A percentile compares a stretch with the other conserved stretches of the same genome.
phyloP scores from a whole-genome alignment of 1,140 invertebrate genomes.

The Subanguina moxae region DNA sequence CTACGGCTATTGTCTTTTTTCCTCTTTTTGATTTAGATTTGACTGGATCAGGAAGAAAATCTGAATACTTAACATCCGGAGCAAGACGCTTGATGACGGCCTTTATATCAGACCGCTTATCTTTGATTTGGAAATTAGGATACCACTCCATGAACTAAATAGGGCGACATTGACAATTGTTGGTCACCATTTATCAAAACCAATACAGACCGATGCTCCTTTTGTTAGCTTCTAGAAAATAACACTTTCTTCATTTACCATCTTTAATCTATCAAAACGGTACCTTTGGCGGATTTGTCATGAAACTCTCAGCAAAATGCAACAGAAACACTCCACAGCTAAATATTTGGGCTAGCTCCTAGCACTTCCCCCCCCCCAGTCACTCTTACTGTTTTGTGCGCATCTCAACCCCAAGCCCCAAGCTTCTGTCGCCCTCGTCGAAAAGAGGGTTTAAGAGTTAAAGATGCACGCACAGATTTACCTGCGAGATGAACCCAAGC shows the following conservation, averaged over 20 bases:
- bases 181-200: constrained; percentile 4
- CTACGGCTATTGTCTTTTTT: no score
- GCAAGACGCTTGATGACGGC: constrained; percentile 23
- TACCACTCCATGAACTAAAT: constrained; percentile 23
- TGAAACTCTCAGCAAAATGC: constrained; percentile 92
- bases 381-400: no score
- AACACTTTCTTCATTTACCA: no score
- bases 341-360: no score
- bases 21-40: constrained; percentile 12
- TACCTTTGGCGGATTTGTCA: constrained; percentile 60
- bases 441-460: no score
- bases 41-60: constrained; percentile 16
- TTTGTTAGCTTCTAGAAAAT: neutral
- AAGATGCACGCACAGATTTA: no score
- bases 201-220: constrained; percentile 4
- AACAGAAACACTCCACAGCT: constrained; percentile 85
- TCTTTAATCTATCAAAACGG: no score
- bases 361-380: no score
- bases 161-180: neutral
- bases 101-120: constrained; percentile 33
- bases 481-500: no score
- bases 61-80: constrained; percentile 17
- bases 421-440: no score
- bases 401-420: no score
- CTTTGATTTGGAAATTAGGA: constrained; percentile 31